phyloP scores from a whole-genome alignment of 2,113 vertebrate genomes.

The Oplegnathus fasciatus region DNA sequence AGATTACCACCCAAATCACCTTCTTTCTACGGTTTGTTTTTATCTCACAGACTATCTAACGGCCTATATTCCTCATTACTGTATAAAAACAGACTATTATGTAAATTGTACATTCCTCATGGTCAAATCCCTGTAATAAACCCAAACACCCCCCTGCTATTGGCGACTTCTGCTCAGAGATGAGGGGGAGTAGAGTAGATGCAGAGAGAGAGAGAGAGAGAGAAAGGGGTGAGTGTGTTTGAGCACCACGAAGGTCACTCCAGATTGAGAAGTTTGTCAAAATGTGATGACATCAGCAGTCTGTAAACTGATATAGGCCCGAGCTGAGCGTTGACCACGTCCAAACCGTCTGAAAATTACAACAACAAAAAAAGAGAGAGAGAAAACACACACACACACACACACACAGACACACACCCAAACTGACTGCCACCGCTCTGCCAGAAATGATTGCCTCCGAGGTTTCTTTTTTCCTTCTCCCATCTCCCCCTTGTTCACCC shows the following conservation, averaged over 20 bases:
- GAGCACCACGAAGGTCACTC: constrained; percentile 92
- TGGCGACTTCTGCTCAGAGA: constrained; percentile 43
- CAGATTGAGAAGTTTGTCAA: constrained; percentile 97
- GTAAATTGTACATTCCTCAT: constrained; percentile 13
- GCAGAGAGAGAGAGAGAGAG: constrained; percentile 85
- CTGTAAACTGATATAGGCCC: constrained; percentile 93
- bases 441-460: constrained; percentile 93
- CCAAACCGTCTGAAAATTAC: constrained; percentile 94
- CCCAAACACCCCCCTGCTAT: neutral
- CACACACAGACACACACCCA: constrained; percentile 51
- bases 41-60: neutral
- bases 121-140: constrained; percentile 40
- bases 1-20: neutral
- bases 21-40: neutral
- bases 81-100: constrained; percentile 34
- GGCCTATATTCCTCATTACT: constrained; percentile 47
- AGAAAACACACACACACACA: neutral
- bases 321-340: constrained; percentile 82
- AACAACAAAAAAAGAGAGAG: constrained; percentile 79
- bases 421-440: constrained; percentile 84
- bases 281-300: constrained; percentile 96
- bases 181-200: constrained; percentile 68
- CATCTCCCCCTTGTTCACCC: constrained; percentile 65
- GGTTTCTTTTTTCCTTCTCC: constrained; percentile 81
- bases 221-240: constrained; percentile 81